Evolutionary conservation across 2,113 vertebrate species (phyloP), one percentile per base, ranked within the genome.

Genomic region (Pachypanchax playfairii): DNA sequence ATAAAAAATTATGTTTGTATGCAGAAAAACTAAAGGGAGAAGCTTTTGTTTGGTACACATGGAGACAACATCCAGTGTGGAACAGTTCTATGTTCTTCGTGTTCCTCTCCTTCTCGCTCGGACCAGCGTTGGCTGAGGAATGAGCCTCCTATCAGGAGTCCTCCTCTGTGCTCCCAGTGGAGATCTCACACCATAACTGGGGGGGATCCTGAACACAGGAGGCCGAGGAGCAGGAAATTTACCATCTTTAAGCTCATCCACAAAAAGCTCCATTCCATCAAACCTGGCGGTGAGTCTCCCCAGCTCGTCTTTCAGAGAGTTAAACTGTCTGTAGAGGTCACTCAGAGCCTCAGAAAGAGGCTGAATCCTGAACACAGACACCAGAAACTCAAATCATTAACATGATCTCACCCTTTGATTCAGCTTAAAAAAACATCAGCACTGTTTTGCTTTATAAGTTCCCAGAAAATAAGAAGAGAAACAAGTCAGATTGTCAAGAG

Each of bases 261-360:
- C 88, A 41, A 93, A 90, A 9, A 68, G 83, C 55, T 96, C 94
- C 31, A 93, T 69, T 3, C 77, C 74, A 20, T 93, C 92, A 28
- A 95, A 92, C 43, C 92, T 93, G 2, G 70, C 70, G 10, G 83
- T 89, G 35, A 95, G 91, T 24, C 60, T 80, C 1, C 73, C 91
- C 71, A 96, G 89, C 71, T 90, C 91, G 6, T 91, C 92, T 62
- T 96, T 96, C 7, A 96, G 86, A 5, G 55, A 24, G 54, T 92
- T 92, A 48, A 95, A 94, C 64, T 94, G 92, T 60, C 53, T 86
- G 74, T 95, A 94, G 20, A 95, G 92, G n/a, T 92, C 92, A 9
- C 90, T 89, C 44, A 94, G 84, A 0, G 93, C 94, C 0, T 91
- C 88, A 2, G 93, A 95, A 13, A 95, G 91, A 5, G 93, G 75